Base-by-base conservation (phyloP, 1,140 invertebrate species). In the Nasonia giraulti region DNA sequence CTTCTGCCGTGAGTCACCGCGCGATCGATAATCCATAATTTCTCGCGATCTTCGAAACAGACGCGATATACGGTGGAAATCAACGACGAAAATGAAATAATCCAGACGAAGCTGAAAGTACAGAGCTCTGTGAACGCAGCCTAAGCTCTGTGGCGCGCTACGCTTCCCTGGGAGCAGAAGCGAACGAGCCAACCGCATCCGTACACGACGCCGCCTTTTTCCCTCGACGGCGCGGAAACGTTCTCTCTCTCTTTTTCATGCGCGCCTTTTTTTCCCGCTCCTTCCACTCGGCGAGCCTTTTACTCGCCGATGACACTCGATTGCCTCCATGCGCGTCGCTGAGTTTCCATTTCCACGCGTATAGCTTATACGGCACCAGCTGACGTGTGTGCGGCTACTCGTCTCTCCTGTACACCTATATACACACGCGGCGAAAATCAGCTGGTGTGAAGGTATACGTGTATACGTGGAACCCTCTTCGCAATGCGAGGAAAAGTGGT, bases 341-440 rank as follows among this genome's bases (percentile, higher is more conserved):
- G 68, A 50, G 37, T 50, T 73, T 80, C 44, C 79, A 80, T 73
- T 80, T 80, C 6, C 68, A 17, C 79, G 68, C 33, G 66, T 23
- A 71, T 66, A 27, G 68, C 66, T 27, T 80, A 50, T n/a, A 27
- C 37, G 23, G 23, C 2, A 40, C 17, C 31, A 74, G 71, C 71
- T 40, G 71, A 33, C 33, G 17, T n/a, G 31, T 11, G 33, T 62
- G 50, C 47, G 37, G 7, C 73, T 37, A 62, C 55, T 20, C 55
- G 20, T 0, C 4, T 10, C 17, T 17, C 12, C 50, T 55, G 5
- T 31, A 40, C 27, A 75, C 20, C 11, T 44, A 40, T 17, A 31
- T 75, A 75, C 8, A 11, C 10, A n/a, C 17, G n/a, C 17, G 2
- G 81, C 81, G 31, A 76, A 74, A 82, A 76, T 82, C 81, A 82